A percentile compares a stretch with the other conserved stretches of the same genome.
Conservation (phyloP, 2,113 vertebrate genomes). For the Coptodon bakossiorum region DNA sequence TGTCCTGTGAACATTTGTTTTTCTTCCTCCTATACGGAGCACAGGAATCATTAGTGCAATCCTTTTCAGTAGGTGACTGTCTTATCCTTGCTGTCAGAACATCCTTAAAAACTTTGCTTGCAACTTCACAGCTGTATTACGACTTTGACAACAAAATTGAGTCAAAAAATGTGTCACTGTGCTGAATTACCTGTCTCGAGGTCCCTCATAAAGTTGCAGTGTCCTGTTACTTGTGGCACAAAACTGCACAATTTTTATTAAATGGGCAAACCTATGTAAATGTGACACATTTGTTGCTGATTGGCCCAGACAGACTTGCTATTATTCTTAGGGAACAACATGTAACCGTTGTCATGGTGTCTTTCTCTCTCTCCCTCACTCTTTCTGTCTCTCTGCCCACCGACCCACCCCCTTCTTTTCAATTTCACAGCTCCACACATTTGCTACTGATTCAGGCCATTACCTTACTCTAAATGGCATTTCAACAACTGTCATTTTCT, state of each 20-base stretch:
- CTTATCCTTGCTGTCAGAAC: background rate
- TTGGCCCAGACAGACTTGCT: background rate
- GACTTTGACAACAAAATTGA: background rate
- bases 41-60: background rate
- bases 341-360: slow-evolving; percentile 10
- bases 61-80: background rate
- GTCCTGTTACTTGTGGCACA: background rate
- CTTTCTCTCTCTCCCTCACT: background rate
- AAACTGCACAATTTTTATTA: background rate
- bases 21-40: background rate
- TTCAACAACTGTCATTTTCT: slow-evolving; percentile 20
- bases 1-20: background rate
- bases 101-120: background rate
- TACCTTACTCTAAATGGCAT: slow-evolving; percentile 11
- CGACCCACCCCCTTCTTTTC: background rate
- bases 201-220: background rate
- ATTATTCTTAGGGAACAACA: background rate
- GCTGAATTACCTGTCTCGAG: background rate
- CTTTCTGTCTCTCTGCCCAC: background rate
- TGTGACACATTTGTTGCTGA: background rate
- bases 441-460: slow-evolving; percentile 4
- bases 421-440: background rate
- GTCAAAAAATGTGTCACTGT: background rate
- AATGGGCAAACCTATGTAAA: background rate
- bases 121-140: background rate